Evolutionary conservation across 2,888 invertebrate species (phyloP).

Genomic region (Lasioglossum marginatum): DNA sequence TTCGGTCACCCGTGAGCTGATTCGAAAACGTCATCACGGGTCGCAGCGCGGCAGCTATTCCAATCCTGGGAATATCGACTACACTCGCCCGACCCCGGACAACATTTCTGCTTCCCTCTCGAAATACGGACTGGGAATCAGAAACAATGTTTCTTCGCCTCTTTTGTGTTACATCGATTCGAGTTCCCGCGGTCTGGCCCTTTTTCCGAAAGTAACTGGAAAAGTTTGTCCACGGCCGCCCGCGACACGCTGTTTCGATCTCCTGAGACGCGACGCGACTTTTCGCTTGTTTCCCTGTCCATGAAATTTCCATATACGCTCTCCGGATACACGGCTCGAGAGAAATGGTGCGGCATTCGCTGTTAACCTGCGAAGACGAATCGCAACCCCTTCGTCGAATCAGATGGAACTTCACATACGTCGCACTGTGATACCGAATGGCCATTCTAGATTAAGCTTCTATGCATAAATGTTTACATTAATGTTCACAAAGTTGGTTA

Average conservation of each 20-base stretch:
- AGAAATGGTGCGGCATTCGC: neutral
- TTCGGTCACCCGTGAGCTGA: conserved; percentile 65
- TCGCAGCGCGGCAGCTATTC: conserved; percentile 47
- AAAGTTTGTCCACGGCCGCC: neutral
- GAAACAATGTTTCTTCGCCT: conserved; percentile 1
- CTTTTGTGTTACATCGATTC: neutral
- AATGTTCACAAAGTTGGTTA: too few relatives aligned
- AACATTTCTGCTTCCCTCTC: conserved; percentile 32
- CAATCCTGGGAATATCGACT: conserved; percentile 59
- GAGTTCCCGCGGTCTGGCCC: neutral
- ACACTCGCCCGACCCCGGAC: neutral
- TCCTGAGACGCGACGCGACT: neutral
- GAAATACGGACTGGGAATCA: neutral
- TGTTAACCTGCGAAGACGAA: neutral
- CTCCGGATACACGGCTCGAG: neutral
- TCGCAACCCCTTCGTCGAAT: neutral
- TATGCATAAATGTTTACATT: too few relatives aligned
- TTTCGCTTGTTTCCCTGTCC: neutral
- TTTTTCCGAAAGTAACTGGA: neutral
- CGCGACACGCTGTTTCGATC: neutral
- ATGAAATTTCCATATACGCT: neutral
- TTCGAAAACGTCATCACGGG: conserved; percentile 66
- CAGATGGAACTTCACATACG: too few relatives aligned
- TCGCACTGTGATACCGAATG: too few relatives aligned
- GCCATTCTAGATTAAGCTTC: too few relatives aligned